Evolutionary conservation across 2,113 vertebrate genomes (phyloP), one percentile per base, ranked within the genome.

Genomic region (Ginglymostoma cirratum): DNA sequence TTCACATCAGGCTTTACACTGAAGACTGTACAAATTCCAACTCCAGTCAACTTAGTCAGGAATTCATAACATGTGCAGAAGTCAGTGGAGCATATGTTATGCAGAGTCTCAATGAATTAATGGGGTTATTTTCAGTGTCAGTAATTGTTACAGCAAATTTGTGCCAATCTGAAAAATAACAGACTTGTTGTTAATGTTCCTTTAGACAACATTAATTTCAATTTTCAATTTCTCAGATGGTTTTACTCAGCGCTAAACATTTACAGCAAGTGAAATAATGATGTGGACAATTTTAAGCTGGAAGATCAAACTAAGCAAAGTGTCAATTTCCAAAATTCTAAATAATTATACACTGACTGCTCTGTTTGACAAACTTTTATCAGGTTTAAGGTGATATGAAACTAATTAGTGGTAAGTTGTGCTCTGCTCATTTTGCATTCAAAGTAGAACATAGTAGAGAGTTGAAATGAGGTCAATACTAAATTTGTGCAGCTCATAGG

Each of bases 101-200:
- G 61, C 45, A 95, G 67, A 66, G 42, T 95, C 23, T 52, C 45
- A 95, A 94, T 66, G 67, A 94, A 95, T 95, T 95, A 95, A 76
- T 52, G 27, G 69, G 42, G n/a, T 5, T 48, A 95, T 95, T 95
- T 95, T 95, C 67, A 34, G 94, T 45, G 69, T 95, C 45, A 95
- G 67, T 72, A 95, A 72, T 72, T 72, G 70, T 95, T 95, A 76
- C 66, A 95, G 24, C 67, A 72, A 72, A 27, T 72, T 94, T 5
- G 45, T 72, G n/a, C 94, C 42, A 95, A 48, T 95, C 76, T 95
- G 67, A 66, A 93, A 92, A 66, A 93, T 38, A 66, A 23, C 61
- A 93, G 34, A 65, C n/a, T 8, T 67, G n/a, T 5, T 66, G 89
- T 30, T 93, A 66, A 93, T 66, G 34, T 38, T 66, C 55, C 5